Percentiles rank a stretch among this genome's conserved stretches.
Evolutionary conservation across 2,113 vertebrate genomes (phyloP).

Genomic region (Hippocampus barbouri): DNA sequence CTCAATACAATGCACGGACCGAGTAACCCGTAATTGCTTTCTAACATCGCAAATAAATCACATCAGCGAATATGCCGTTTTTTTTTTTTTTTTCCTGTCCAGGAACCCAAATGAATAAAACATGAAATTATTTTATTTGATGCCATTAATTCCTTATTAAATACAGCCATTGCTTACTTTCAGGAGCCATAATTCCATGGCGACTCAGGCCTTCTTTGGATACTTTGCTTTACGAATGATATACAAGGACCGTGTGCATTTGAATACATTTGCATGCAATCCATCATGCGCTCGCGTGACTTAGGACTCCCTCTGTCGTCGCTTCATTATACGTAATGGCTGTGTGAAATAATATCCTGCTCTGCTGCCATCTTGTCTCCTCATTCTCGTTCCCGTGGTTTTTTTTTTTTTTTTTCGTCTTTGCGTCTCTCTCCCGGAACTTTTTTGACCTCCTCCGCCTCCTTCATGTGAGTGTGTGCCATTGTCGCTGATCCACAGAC

Average conservation of each 20-base stretch:
- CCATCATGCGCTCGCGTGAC: conserved; percentile 46
- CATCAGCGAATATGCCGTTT: background rate
- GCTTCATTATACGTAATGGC: conserved; percentile 43
- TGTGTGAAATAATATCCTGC: conserved; percentile 38
- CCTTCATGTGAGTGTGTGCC: conserved; percentile 75
- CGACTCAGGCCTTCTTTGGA: conserved; percentile 24
- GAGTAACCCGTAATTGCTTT: background rate
- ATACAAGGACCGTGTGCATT: conserved; percentile 1
- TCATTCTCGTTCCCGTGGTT: conserved; percentile 16
- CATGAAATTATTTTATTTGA: conserved; percentile 9
- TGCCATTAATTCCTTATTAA: conserved; percentile 18
- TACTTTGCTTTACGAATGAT: conserved; percentile 27
- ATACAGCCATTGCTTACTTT: conserved; percentile 33
- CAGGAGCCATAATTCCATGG: conserved; percentile 40
- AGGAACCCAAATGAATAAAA: conserved; percentile 28
- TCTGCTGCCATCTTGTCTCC: conserved; percentile 34
- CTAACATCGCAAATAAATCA: background rate
- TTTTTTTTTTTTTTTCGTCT: background rate
- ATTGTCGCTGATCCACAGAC: conserved; percentile 79
- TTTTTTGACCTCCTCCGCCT: conserved; percentile 45
- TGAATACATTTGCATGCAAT: conserved; percentile 43
- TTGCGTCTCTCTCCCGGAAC: conserved; percentile 9
- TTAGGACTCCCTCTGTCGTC: conserved; percentile 45
- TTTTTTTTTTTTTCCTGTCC: background rate
- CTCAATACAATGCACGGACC: background rate